These are phyloP conservation scores for Lochmaea crataegi DNA, from an alignment of 2,888 invertebrate genomes.

Conservation along the genomic window DNA sequence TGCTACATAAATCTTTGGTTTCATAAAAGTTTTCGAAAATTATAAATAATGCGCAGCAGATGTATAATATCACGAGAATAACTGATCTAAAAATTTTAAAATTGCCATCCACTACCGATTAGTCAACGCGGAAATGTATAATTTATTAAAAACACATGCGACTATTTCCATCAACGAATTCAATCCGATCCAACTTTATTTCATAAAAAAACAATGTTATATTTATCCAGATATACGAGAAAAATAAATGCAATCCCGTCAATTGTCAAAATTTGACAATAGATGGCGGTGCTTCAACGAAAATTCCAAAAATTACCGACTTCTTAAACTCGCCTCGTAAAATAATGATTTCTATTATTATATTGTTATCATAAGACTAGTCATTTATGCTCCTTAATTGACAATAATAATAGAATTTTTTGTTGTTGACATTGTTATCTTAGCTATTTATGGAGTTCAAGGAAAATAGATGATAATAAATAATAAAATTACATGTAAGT, in stretches of 20 bases:
- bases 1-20: no score
- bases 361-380: not conserved
- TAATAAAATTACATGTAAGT: not conserved
- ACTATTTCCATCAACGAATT: not conserved
- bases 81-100: not conserved
- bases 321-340: no score
- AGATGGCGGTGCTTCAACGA: no score
- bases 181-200: not conserved
- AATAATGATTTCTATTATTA: no score
- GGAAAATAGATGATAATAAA: conserved; percentile 1
- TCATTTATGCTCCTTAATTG: not conserved
- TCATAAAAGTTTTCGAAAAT: not conserved
- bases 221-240: not conserved
- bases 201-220: not conserved
- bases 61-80: not conserved
- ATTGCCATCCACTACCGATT: not conserved
- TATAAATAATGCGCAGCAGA: not conserved
- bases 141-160: not conserved
- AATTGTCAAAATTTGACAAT: no score
- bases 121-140: not conserved
- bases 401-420: conserved; percentile 10
- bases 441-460: conserved; percentile 4
- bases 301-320: no score
- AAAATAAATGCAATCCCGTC: not conserved
- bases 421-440: not conserved